Percentiles rank a stretch among this genome's conserved stretches.
These are phyloP conservation scores for Amphimedon queenslandica DNA, from an alignment of 37 sponge, comb jelly and placozoan genomes.

Conservation along the genomic window DNA sequence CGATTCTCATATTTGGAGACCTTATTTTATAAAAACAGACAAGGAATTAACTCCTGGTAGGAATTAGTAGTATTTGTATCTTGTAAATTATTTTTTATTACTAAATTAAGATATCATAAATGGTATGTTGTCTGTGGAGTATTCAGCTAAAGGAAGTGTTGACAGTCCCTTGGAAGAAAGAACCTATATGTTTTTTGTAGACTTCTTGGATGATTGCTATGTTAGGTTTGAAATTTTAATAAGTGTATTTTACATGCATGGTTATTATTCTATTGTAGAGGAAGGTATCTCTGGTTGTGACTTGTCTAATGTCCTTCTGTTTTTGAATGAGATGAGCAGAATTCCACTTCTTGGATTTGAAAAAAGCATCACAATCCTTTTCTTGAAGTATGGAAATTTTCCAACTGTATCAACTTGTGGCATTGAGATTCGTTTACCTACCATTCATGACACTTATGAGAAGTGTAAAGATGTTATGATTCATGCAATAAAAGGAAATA, in stretches of 20 bases:
- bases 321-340: not conserved
- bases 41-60: constrained; percentile 6
- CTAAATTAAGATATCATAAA: constrained; percentile 2
- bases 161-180: constrained; percentile 1
- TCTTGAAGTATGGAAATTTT: not conserved
- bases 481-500: constrained; percentile 12
- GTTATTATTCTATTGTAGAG: not conserved
- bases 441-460: not conserved
- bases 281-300: not conserved
- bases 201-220: constrained; percentile 23
- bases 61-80: not conserved
- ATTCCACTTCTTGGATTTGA: not conserved
- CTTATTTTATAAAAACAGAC: not conserved
- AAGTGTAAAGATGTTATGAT: constrained; percentile 14
- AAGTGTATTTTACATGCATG: not conserved
- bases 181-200: constrained; percentile 13
- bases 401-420: constrained; percentile 13
- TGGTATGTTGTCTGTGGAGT: not conserved
- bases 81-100: not conserved
- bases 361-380: not conserved
- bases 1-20: constrained; percentile 1
- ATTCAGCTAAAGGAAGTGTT: not conserved
- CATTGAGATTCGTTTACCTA: constrained; percentile 5
- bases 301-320: not conserved
- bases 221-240: constrained; percentile 1